Base-by-base conservation (phyloP, 1,140 invertebrate species). In the Elymnias hypermnestra region DNA sequence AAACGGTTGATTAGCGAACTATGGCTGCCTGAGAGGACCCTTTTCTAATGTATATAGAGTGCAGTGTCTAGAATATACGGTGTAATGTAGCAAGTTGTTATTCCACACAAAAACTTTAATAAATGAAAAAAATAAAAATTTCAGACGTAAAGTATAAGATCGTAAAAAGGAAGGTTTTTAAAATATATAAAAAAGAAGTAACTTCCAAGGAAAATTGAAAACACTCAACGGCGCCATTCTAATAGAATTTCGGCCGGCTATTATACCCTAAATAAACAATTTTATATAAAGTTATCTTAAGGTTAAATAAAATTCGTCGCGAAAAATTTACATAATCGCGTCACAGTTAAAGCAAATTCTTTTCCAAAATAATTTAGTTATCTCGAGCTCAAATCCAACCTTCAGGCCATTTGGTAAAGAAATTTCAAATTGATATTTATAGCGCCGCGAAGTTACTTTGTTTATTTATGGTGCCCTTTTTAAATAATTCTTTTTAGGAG, bases 341-440 rank as follows among this genome's bases (percentile, higher is more conserved):
- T 67, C 56, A 40, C 18, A 46, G 50, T 26, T 14, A 23, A 44
- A 22, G 46, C 13, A 25, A 40, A 48, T 46, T 59, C 49, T 58
- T 63, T 57, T 21, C 19, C 42, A 39, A 62, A 66, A 71, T 63
- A 63, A 71, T 63, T 66, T 61, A 65, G 63, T 66, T 71, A 63
- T 55, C 38, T 43, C 35, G 17, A 29, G 23, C 33, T 7, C 35
- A 1, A n/a, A 23, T 50, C 28, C 23, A 26, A 44, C 43, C 40
- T 33, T 25, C 45, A 38, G 51, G 44, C 42, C 31, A 38, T 54
- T 54, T 50, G 48, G 42, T 48, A 54, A 39, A 46, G 33, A 52
- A 50, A 54, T 43, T 22, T 31, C 46, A 48, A 64, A 63, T 59
- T 63, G 44, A 47, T 47, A 33, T 47, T 47, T 39, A 23, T 39